Evolutionary conservation across 2,113 vertebrate genomes (phyloP), one percentile per base, ranked within the genome.

Genomic region (Ochotona princeps): DNA sequence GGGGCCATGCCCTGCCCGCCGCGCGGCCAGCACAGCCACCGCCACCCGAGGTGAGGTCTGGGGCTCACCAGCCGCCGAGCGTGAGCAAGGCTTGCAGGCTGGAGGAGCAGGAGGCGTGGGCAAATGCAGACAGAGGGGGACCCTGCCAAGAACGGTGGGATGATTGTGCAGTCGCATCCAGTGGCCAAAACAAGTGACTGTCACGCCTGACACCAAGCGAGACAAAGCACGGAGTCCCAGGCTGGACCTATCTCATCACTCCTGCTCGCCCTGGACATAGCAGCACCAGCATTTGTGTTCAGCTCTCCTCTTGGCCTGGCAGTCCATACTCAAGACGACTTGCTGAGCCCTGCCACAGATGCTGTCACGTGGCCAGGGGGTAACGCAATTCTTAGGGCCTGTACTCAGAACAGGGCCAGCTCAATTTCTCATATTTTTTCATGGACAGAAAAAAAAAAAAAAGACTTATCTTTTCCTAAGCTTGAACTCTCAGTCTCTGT

Each of bases 401-500:
- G 84, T 49, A 38, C 25, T 47, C 44, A 26, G 30, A 32, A 51
- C 1, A 2, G n/a, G 32, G 57, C 32, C 70, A 35, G 66, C 60
- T 21, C 9, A 1, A 4, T 28, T 35, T 74, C 87, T 70, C 11
- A 9, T 7, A 30, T 30, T 26, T 86, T 79, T 44, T 94, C 89
- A 67, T 51, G 82, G 79, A 57, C 54, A 18, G 14, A 57, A 57
- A 57, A 66, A 26, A 57, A 87, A 97, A 96, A 91, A 90, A 87
- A 97, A 66, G 83, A 89, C 88, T 90, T 51, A 67, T 38, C 44
- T 57, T 92, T 93, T 44, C 63, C 74, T 89, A 44, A 87, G 75
- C 69, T 87, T 67, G 65, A 87, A 89, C 72, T n/a, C 72, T 44
- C 72, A 72, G 51, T 28, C 69, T 83, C 51, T 76, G 44, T 85